Percentiles rank a stretch among this genome's conserved stretches.
Evolutionary conservation across 30 jellyfish, hydroid and myxozoan genomes (phyloP).

Genomic region (Nemopilema nomurai): DNA sequence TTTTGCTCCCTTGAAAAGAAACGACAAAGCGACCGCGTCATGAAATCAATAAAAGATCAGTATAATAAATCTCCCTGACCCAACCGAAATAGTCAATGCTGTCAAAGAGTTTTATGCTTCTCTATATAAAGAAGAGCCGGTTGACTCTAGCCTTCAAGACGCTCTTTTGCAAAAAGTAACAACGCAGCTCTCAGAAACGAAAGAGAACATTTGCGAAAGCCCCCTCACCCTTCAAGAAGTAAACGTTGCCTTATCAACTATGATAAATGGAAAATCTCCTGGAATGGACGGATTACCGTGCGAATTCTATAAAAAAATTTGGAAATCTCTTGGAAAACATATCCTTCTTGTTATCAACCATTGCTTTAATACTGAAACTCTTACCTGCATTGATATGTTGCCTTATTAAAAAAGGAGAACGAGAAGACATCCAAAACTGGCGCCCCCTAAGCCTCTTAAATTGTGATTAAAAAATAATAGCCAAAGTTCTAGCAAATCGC

Average conservation of each 20-base stretch:
- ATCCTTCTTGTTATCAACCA: not conserved
- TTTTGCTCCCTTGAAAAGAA: not conserved
- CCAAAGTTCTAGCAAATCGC: slow-evolving; percentile 48
- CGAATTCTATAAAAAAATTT: slow-evolving; percentile 4
- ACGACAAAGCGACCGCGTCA: not conserved
- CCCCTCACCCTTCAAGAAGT: slow-evolving; percentile 11
- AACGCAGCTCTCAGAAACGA: slow-evolving; percentile 1
- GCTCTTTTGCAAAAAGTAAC: not conserved
- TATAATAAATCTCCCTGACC: not conserved
- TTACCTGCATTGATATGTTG: not conserved
- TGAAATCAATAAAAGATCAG: not conserved
- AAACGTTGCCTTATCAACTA: slow-evolving; percentile 1
- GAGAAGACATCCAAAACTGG: slow-evolving; percentile 36
- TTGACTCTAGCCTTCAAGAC: not conserved
- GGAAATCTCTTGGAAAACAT: slow-evolving; percentile 8
- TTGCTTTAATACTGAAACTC: not conserved
- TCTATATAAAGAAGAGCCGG: not conserved
- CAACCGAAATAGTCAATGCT: not conserved
- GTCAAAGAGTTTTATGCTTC: slow-evolving; percentile 4
- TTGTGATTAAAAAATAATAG: slow-evolving; percentile 21
- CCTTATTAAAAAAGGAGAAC: slow-evolving; percentile 30
- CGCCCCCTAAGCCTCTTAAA: slow-evolving; percentile 34
- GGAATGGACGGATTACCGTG: slow-evolving; percentile 37
- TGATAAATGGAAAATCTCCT: slow-evolving; percentile 37
- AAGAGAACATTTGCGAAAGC: slow-evolving; percentile 1